A percentile compares a stretch with the other conserved stretches of the same genome.
These are phyloP conservation scores for Pogoniulus pusillus DNA, from an alignment of 2,797 vertebrate genomes.

Conservation along the genomic window DNA sequence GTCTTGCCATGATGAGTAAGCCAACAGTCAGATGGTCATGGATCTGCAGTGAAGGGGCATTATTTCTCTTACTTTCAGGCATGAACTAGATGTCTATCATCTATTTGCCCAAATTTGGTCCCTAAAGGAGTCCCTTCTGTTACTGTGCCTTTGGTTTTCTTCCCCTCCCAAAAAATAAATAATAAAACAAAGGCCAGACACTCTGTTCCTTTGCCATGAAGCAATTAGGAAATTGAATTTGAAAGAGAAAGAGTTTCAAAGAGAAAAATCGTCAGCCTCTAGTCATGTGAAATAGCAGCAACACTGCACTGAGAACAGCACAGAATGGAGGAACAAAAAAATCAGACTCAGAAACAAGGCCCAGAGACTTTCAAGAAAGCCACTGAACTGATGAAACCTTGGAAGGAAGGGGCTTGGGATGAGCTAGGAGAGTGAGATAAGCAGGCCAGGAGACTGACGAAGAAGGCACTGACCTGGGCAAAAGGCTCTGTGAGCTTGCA, in stretches of 20 bases:
- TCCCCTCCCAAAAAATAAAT: not conserved
- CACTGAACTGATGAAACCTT: not conserved
- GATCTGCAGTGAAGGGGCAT: not conserved
- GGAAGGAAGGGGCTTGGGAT: not conserved
- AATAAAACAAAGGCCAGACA: not conserved
- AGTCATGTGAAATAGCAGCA: not conserved
- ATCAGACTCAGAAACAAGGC: not conserved
- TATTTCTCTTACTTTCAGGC: not conserved
- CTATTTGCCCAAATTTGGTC: not conserved
- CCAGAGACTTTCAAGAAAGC: not conserved
- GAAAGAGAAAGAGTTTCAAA: not conserved
- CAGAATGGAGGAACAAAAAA: not conserved
- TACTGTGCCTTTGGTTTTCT: not conserved
- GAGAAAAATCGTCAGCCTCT: not conserved
- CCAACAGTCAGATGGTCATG: not conserved
- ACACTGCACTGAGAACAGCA: not conserved
- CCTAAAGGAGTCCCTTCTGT: not conserved
- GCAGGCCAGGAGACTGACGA: not conserved
- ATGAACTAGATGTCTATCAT: not conserved
- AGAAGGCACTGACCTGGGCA: not conserved
- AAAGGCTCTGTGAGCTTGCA: not conserved
- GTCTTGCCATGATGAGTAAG: not conserved
- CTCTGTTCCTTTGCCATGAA: not conserved
- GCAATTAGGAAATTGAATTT: not conserved
- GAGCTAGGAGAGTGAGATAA: not conserved